Percentiles rank a stretch among this genome's conserved stretches.
phyloP scores from a whole-genome alignment of 2,113 vertebrate species.

The Zosterops hypoxanthus region DNA sequence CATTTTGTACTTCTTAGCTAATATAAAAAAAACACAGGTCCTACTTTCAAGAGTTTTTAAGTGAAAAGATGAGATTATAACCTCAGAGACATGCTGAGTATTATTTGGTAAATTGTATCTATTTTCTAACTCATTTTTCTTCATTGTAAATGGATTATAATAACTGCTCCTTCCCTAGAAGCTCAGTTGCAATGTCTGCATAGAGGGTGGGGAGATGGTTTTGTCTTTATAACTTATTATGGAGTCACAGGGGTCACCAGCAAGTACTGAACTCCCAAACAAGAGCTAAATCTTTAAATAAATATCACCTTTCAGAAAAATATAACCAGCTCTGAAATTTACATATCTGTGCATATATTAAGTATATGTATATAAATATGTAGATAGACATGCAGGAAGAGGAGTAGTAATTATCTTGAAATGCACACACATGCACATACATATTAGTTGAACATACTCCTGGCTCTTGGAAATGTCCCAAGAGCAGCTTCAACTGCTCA shows the following conservation, averaged over 20 bases:
- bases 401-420: background rate
- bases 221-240: background rate
- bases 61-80: background rate
- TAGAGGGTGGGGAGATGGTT: background rate
- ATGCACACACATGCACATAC: background rate
- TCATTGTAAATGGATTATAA: background rate
- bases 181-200: background rate
- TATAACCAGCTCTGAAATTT: background rate
- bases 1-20: background rate
- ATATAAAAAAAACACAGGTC: background rate
- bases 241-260: background rate
- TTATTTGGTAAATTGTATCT: background rate
- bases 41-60: background rate
- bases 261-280: background rate
- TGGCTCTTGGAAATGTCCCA: constrained; percentile 2
- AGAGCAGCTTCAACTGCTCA: background rate
- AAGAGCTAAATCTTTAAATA: background rate
- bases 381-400: background rate
- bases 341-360: background rate
- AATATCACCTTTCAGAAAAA: background rate
- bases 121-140: background rate
- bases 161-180: background rate
- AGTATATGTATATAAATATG: background rate
- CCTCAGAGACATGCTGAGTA: background rate
- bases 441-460: background rate